These are phyloP conservation scores for Lycocorax pyrrhopterus DNA, from an alignment of 2,113 vertebrate species.

Conservation along the genomic window DNA sequence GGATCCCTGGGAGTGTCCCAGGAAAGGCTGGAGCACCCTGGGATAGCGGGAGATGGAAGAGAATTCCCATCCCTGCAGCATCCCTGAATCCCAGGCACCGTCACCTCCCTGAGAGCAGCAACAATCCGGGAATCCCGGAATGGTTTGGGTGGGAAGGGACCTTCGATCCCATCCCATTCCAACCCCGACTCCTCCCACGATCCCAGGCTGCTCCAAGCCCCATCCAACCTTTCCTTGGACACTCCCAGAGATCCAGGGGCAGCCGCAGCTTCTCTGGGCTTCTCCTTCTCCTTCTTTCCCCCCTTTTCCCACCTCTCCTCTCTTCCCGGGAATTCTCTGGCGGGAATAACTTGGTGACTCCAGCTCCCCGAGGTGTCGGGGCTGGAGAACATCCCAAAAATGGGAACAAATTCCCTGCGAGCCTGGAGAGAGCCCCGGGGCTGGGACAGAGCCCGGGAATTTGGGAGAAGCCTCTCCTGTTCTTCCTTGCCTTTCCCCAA, in stretches of 20 bases:
- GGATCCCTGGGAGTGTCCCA: no score
- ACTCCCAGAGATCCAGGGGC: background rate
- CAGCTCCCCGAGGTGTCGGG: background rate
- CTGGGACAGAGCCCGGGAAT: background rate
- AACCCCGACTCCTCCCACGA: no score
- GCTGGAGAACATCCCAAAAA: background rate
- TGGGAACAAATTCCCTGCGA: background rate
- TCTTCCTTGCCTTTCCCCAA: no score
- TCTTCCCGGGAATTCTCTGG: background rate
- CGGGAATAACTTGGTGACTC: background rate
- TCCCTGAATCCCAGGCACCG: no score
- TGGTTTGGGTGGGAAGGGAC: no score
- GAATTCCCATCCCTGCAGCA: no score
- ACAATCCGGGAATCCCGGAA: no score
- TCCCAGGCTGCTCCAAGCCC: no score
- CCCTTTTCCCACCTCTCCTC: background rate
- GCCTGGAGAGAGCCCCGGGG: background rate
- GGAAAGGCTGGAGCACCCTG: no score
- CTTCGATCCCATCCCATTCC: no score
- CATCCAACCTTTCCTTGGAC: background rate
- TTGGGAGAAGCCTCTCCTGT: background rate
- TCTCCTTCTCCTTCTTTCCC: background rate
- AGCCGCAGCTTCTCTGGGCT: background rate
- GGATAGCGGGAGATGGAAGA: no score
- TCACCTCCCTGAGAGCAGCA: no score